Evolutionary conservation across 1,140 invertebrate genomes (phyloP), one percentile per base, ranked within the genome.

Genomic region (Apis florea): DNA sequence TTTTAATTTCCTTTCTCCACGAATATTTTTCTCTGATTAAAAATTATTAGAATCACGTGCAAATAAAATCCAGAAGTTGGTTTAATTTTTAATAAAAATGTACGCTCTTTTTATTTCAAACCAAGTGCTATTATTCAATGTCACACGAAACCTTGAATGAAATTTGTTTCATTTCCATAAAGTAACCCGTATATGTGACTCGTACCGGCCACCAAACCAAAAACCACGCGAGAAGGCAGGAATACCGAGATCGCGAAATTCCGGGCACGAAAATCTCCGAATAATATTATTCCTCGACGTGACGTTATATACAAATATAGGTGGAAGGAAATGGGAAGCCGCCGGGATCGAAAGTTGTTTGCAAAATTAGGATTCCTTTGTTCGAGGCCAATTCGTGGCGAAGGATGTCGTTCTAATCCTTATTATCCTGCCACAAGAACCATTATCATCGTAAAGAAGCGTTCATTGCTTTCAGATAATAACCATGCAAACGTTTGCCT

Each of bases 401-500:
- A 66, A 79, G 74, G 47, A 79, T 31, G 54, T 83, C 70, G 63
- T 64, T 70, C 17, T 40, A 19, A 53, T 26, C 54, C n/a, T 53
- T 71, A 64, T 76, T 76, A 82, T 84, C 49, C 72, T 58, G 15
- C 11, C 66, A 58, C 40, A 59, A 56, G 51, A 58, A 59, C 53
- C 40, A 40, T 84, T 81, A 75, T 81, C 59, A 61, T 31, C 40
- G 56, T 24, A 17, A 64, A 40, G 59, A 66, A 80, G 58, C 21
- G 8, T 58, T 56, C 51, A 15, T 10, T 15, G 64, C 26, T 24
- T 51, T 13, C 40, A 59, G 71, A 70, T 75, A 81, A 82, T 49
- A 40, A 70, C 68, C 71, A 54, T 68, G 72, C 71, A 82, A 70
- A 58, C 21, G 67, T 82, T 83, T 81, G 56, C 61, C 70, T 19